Evolutionary conservation across 2,797 vertebrate genomes (phyloP).

Genomic region (Diglossa cyanea): DNA sequence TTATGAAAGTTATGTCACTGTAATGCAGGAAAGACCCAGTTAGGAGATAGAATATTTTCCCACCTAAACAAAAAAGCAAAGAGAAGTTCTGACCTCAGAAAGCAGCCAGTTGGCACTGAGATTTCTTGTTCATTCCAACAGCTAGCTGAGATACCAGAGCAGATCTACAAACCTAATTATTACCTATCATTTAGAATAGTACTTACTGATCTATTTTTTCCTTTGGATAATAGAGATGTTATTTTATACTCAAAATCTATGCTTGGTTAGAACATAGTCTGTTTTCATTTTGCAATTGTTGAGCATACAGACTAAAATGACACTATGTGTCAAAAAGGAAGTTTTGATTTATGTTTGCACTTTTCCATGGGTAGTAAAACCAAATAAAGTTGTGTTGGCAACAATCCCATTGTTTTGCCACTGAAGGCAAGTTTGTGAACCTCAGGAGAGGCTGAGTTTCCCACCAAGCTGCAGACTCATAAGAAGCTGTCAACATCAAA

Average conservation of each 20-base stretch:
- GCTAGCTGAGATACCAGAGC: background rate
- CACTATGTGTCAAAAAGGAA: background rate
- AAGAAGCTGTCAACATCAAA: conserved; percentile 15
- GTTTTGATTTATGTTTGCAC: background rate
- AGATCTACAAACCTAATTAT: background rate
- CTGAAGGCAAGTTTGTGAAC: background rate
- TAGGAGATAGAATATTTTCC: background rate
- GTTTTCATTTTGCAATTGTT: background rate
- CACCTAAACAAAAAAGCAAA: background rate
- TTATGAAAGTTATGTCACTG: background rate
- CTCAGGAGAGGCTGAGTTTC: background rate
- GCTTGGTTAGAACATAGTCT: background rate
- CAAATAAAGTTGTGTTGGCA: background rate
- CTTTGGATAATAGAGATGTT: background rate
- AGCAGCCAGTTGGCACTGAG: background rate
- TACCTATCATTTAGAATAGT: background rate
- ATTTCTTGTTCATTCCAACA: background rate
- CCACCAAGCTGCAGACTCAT: background rate
- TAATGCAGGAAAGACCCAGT: background rate
- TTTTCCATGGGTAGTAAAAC: background rate
- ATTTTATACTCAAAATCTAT: background rate
- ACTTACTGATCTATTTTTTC: background rate
- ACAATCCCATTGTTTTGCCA: background rate
- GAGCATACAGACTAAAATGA: background rate
- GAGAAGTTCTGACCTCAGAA: conserved; percentile 10